Percentiles rank a stretch among this genome's conserved stretches.
phyloP scores from a whole-genome alignment of 1,140 invertebrate genomes.

The Drosophila murphyi region DNA sequence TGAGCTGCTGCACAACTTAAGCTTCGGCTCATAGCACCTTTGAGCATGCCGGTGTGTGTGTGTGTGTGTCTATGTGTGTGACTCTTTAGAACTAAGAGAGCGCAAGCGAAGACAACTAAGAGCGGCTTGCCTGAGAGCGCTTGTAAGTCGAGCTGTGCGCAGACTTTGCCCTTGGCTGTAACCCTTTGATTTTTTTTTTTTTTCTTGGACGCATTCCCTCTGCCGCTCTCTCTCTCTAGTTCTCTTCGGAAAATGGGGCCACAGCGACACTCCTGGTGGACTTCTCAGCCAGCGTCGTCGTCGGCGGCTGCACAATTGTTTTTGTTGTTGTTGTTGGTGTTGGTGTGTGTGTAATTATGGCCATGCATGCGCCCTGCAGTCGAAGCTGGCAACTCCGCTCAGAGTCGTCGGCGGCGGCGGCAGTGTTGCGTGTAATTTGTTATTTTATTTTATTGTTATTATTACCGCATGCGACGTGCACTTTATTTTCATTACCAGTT shows the following conservation, averaged over 20 bases:
- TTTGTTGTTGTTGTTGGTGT: slow-evolving; percentile 70
- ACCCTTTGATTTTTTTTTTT: slow-evolving; percentile 40
- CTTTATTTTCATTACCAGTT: slow-evolving; percentile 83
- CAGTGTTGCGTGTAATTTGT: slow-evolving; percentile 84
- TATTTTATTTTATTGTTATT: slow-evolving; percentile 84
- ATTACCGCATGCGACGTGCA: slow-evolving; percentile 82
- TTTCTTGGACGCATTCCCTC: slow-evolving; percentile 19
- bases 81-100: slow-evolving; percentile 73
- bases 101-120: slow-evolving; percentile 7
- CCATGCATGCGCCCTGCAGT: slow-evolving; percentile 54
- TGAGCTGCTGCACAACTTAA: slow-evolving; percentile 84
- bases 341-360: slow-evolving; percentile 77
- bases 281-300: slow-evolving; percentile 42
- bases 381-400: slow-evolving; percentile 24
- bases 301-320: slow-evolving; percentile 62
- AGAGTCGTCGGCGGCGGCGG: slow-evolving; percentile 30
- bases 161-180: slow-evolving; percentile 55
- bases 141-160: slow-evolving; percentile 46
- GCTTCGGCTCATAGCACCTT: slow-evolving; percentile 49
- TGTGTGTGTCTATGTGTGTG: slow-evolving; percentile 20
- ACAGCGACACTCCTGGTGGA: slow-evolving; percentile 38
- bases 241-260: slow-evolving; percentile 68
- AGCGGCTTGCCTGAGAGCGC: slow-evolving; percentile 9
- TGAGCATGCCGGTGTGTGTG: slow-evolving; percentile 20
- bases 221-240: slow-evolving; percentile 27